Conservation (phyloP, 1,140 invertebrate genomes). For the Prorops nasuta region DNA sequence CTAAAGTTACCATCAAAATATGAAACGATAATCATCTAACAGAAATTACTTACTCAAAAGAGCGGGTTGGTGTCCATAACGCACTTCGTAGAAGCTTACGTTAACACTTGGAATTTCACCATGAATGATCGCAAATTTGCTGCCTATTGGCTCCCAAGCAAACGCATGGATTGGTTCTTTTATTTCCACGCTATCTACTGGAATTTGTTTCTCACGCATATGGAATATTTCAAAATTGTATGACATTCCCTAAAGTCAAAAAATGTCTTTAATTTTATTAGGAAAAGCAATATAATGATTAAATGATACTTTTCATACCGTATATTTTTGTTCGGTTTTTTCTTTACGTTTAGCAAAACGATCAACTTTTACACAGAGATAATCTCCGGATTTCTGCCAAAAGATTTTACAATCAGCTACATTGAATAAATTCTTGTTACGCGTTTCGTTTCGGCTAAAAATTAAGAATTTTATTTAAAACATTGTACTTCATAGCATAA, state of each 20-base stretch:
- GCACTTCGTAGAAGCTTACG: slow-evolving; percentile 94
- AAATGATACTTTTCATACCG: slow-evolving; percentile 59
- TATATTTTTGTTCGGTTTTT: slow-evolving; percentile 89
- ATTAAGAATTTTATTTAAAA: slow-evolving; percentile 21
- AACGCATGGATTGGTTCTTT: slow-evolving; percentile 93
- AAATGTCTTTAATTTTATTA: slow-evolving; percentile 3
- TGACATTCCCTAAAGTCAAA: slow-evolving; percentile 78
- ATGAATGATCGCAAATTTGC: slow-evolving; percentile 94
- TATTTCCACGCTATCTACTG: slow-evolving; percentile 95
- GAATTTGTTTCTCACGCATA: slow-evolving; percentile 96
- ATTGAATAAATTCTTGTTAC: slow-evolving; percentile 96
- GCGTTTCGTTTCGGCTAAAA: slow-evolving; percentile 79
- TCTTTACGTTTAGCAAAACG: slow-evolving; percentile 94
- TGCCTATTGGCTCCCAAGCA: slow-evolving; percentile 97
- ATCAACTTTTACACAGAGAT: slow-evolving; percentile 97
- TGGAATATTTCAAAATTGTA: slow-evolving; percentile 99
- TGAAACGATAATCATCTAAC: no score
- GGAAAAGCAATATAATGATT: neutral
- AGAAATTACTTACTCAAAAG: slow-evolving; percentile 68
- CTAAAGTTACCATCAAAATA: no score
- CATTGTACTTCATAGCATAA: neutral
- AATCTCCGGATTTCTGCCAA: slow-evolving; percentile 98
- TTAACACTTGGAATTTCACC: slow-evolving; percentile 85
- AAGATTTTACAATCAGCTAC: slow-evolving; percentile 98
- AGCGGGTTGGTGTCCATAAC: slow-evolving; percentile 80